Conservation (phyloP, 2,888 invertebrate species). For the Drosophila putrida region DNA sequence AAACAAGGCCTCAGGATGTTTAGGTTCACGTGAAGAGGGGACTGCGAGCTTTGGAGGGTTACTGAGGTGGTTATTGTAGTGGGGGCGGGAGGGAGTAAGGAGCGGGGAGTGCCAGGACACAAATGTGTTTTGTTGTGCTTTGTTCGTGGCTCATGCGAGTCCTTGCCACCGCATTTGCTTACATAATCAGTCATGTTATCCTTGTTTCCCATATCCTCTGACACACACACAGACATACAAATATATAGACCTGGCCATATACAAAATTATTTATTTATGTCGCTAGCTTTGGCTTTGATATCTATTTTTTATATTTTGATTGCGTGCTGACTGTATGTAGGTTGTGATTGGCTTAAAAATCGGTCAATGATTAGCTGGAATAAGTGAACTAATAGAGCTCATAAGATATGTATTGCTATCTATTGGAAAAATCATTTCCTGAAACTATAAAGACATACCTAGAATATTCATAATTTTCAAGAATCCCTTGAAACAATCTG, state of each 20-base stretch:
- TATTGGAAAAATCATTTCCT: neutral
- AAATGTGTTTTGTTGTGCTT: conserved; percentile 54
- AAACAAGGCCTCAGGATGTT: conserved; percentile 37
- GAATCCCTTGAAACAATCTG: neutral
- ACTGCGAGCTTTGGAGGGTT: neutral
- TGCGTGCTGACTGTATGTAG: conserved; percentile 36
- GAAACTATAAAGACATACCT: neutral
- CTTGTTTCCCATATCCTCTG: conserved; percentile 62
- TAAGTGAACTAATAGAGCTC: conserved; percentile 4
- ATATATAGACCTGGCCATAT: conserved; percentile 31
- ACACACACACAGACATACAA: conserved; percentile 26
- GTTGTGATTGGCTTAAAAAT: conserved; percentile 40
- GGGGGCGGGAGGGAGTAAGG: neutral
- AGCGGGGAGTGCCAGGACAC: conserved; percentile 5
- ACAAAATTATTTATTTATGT: conserved; percentile 72
- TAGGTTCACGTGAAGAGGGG: conserved; percentile 3
- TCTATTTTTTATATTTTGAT: conserved; percentile 64
- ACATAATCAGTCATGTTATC: conserved; percentile 83
- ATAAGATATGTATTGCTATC: no score
- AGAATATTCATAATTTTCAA: neutral
- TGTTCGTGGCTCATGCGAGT: conserved; percentile 29
- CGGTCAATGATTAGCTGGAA: conserved; percentile 37
- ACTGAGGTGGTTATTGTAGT: neutral
- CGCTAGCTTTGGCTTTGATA: conserved; percentile 48
- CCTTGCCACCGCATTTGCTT: conserved; percentile 61